phyloP scores from a whole-genome alignment of 2,888 invertebrate species.

The Cantharis nigra region DNA sequence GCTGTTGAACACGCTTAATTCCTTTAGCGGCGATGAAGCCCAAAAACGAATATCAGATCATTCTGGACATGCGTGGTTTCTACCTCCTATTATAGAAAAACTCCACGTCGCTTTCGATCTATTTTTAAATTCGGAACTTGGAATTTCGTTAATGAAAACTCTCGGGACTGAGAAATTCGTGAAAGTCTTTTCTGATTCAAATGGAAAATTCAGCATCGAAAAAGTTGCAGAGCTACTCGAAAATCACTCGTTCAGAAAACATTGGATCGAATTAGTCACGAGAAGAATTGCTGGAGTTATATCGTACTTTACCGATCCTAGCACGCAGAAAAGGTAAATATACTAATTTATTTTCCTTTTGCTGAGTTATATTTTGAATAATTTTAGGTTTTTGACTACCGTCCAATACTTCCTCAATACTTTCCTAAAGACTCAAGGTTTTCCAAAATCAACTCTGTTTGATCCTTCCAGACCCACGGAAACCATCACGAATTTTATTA shows the following conservation, averaged over 20 bases:
- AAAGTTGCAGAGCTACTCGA: slow-evolving; percentile 77
- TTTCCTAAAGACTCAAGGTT: slow-evolving; percentile 75
- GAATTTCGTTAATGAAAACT: slow-evolving; percentile 72
- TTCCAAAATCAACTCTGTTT: slow-evolving; percentile 72
- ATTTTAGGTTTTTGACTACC: slow-evolving; percentile 69
- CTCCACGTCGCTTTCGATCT: slow-evolving; percentile 78
- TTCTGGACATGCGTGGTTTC: slow-evolving; percentile 70
- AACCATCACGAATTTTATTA: slow-evolving; percentile 70
- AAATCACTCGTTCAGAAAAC: slow-evolving; percentile 77
- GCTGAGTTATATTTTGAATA: slow-evolving; percentile 27
- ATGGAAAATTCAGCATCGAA: slow-evolving; percentile 73
- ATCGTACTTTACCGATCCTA: slow-evolving; percentile 75
- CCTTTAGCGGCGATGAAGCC: slow-evolving; percentile 66
- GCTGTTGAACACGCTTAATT: slow-evolving; percentile 67
- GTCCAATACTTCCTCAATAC: slow-evolving; percentile 74
- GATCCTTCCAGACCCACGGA: slow-evolving; percentile 71
- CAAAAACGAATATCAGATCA: slow-evolving; percentile 65
- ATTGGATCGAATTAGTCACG: slow-evolving; percentile 79
- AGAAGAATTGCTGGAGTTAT: slow-evolving; percentile 76
- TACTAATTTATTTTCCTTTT: neutral
- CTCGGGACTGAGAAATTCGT: slow-evolving; percentile 73
- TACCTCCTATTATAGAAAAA: slow-evolving; percentile 73
- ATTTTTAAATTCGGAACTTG: slow-evolving; percentile 78
- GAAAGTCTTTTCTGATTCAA: slow-evolving; percentile 69
- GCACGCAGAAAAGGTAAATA: slow-evolving; percentile 71